Evolutionary conservation across 2,888 invertebrate species (phyloP), one percentile per base, ranked within the genome.

Genomic region (Parasteatoda lunata): DNA sequence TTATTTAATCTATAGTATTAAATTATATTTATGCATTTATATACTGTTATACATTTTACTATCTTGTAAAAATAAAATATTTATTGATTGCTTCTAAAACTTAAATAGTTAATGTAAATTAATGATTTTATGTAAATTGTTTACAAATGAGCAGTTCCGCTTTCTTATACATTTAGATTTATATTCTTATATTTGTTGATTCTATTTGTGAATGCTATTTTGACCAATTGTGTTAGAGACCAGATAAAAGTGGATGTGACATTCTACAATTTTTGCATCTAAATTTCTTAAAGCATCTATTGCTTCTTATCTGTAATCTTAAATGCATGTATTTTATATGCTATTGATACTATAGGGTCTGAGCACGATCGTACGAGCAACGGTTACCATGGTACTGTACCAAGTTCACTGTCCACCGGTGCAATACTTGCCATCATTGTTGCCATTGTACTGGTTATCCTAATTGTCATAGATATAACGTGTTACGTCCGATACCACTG

Each of bases 391-490:
- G 82, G 78, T 48, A 49, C 52, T 70, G 78, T 76, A 7, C 66
- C 78, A 70, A 83, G 81, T 54, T 75, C 76, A 11, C 49, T 89
- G 52, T 85, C 91, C 6, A 90, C 91, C 4, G 91, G 91, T 13
- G 94, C 96, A 84, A 96, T 98, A 90, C 95, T 97, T 90, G 96
- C 96, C 89, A 95, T 97, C 90, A 96, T 97, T 54, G 93, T 97
- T 87, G 95, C 95, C 68, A 93, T 96, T 89, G 94, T 97, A 89
- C 93, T 97, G 88, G 93, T 98, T 90, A 93, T 98, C 89, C 92
- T 94, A 88, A 91, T 94, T 90, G 91, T 94, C 90, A 94, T 98
- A 90, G 98, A 98, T 91, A 93, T 97, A 8, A 94, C 96, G 65
- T 97, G 97, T 91, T 95, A 95, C 64, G 80, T 88, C 93, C 92